A percentile compares a stretch with the other conserved stretches of the same genome.
Evolutionary conservation across 2,888 invertebrate genomes (phyloP).

Genomic region (Cerceris rybyensis): DNA sequence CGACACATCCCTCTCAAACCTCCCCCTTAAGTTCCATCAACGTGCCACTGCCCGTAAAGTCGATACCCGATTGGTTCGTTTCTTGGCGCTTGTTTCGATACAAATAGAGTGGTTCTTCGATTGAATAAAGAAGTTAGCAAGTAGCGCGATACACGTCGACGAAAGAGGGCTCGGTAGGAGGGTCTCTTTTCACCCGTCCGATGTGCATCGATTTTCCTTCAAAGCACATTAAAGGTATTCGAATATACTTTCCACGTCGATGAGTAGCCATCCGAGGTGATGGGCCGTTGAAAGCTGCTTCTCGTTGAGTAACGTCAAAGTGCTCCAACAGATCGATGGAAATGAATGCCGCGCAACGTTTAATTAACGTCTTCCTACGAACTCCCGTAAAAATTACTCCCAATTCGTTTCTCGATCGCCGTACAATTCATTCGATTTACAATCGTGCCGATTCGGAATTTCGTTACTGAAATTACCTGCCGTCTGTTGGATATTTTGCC

Average conservation of each 20-base stretch:
- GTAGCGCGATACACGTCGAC: conserved; percentile 16
- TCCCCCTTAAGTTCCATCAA: too few species aligned
- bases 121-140: conserved; percentile 53
- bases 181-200: conserved; percentile 42
- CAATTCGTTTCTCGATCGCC: background rate
- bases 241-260: conserved; percentile 73
- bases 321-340: conserved; percentile 59
- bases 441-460: too few species aligned
- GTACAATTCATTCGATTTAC: background rate
- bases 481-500: too few species aligned
- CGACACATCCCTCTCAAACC: too few species aligned
- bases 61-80: conserved; percentile 21
- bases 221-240: conserved; percentile 66
- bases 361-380: conserved; percentile 51
- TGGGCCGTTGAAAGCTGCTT: conserved; percentile 73
- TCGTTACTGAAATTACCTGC: too few species aligned
- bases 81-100: conserved; percentile 34
- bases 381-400: conserved; percentile 14
- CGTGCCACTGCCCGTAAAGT: background rate
- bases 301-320: conserved; percentile 71
- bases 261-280: conserved; percentile 73
- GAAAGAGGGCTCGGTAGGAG: background rate
- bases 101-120: conserved; percentile 46
- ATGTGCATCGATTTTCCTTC: conserved; percentile 68
- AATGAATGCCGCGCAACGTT: conserved; percentile 58